Base-by-base conservation (phyloP, 2,797 vertebrate genomes). In the Molothrus aeneus region DNA sequence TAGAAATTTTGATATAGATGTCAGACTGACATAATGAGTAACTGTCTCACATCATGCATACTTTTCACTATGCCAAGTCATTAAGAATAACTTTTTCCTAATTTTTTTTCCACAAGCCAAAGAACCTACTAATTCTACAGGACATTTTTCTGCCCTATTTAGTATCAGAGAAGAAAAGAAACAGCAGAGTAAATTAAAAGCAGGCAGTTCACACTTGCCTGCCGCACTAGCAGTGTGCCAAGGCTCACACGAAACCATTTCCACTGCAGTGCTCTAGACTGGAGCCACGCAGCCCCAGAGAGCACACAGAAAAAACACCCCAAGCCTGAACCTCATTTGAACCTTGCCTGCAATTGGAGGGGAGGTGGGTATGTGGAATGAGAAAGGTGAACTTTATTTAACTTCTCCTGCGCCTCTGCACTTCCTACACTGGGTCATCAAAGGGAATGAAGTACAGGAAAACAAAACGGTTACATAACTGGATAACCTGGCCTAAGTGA, bases 341-440 rank as follows among this genome's bases (percentile, higher is more conserved):
- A 92, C 63, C 31, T 90, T 65, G 47, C 18, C 57, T 50, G 40
- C 21, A 64, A 51, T 1, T 11, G 29, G 19, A 17, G 29, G 38
- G 20, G 24, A 7, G 26, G 6, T 7, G 24, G 5, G 28, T 9
- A 4, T 19, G 3, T 2, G 3, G 9, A 74, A 71, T 28, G n/a
- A 93, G 42, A 92, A 81, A 75, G 13, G 17, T 72, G 45, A 88
- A 92, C 69, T 92, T 83, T 72, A 78, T 83, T 80, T 88, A 93
- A 93, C 85, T 95, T 94, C 15, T 54, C 5, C 16, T 54, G 53
- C 25, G 73, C 59, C 38, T 60, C 68, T 89, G 69, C 34, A 61
- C 72, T 90, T 91, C 61, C 79, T 71, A 50, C 16, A 21, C 25
- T n/a, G 57, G 42, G 32, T 65, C 68, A 68, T 43, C 43, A 69